Evolutionary conservation across 2,888 invertebrate genomes (phyloP), one percentile per base, ranked within the genome.

Genomic region (Ferrisia virgata): DNA sequence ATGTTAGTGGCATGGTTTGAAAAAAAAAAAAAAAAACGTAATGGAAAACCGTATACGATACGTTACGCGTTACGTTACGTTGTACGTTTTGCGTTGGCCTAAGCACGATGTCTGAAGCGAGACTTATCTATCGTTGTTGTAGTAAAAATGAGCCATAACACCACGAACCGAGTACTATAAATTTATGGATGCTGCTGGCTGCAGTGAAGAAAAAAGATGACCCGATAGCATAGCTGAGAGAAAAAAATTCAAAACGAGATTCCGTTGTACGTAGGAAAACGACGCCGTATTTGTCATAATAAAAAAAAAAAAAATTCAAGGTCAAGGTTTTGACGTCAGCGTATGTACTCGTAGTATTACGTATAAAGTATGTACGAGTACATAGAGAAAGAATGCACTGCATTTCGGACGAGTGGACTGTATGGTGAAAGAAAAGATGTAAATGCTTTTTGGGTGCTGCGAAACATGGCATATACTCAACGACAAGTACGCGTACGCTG

Each of bases 321-420:
- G 82, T 69, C 64, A 82, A 9, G 82, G 64, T 82, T 39, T 82
- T 82, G 82, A 58, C 82, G 82, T 82, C 82, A 82, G 18, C 31
- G 81, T 5, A 53, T n/a, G n/a, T n/a, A n/a, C n/a, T n/a, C n/a
- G n/a, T n/a, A n/a, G n/a, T n/a, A n/a, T n/a, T n/a, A n/a, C n/a
- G n/a, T n/a, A n/a, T n/a, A n/a, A n/a, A n/a, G n/a, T n/a, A n/a
- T n/a, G n/a, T n/a, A n/a, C n/a, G 58, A 81, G n/a, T 43, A 81
- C n/a, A n/a, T 53, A 36, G 69, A 64, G 82, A 82, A 82, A 64
- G 82, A 82, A 82, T 82, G 82, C 82, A 58, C n/a, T n/a, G n/a
- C n/a, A n/a, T n/a, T 76, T 36, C 72, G 13, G 72, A 76, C 36
- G 18, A 76, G 72, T 36, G 72, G 36, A 36, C 72, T 76, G 18